Evolutionary conservation across 2,797 vertebrate genomes (phyloP), one percentile per base, ranked within the genome.

Genomic region (Mus caroli): DNA sequence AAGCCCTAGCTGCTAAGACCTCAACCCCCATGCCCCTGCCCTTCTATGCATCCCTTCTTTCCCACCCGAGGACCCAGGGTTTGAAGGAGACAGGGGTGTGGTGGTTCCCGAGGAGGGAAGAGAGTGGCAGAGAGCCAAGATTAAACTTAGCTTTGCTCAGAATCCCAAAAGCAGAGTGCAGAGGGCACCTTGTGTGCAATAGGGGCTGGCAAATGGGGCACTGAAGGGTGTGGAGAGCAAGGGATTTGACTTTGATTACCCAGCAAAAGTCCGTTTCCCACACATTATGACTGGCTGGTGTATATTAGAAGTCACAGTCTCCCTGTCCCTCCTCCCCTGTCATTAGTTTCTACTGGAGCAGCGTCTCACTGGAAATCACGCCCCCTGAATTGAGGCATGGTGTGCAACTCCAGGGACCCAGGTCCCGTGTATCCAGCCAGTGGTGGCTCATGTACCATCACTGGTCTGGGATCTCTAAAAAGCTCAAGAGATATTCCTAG

Each of bases 201-300:
- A 71, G 89, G 46, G 52, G 50, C 14, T 88, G 60, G 26, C n/a
- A n/a, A 40, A 6, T 31, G 6, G 83, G 86, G 0, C 9, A 56
- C 75, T 60, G 64, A 8, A 3, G 12, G 73, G 73, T 82, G 37
- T 31, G 78, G 50, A 95, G 54, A 95, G 50, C 58, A 78, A 92
- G 43, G 75, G 50, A 82, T 94, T 94, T 94, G 97, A 83, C 77
- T 96, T 95, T 95, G 94, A 97, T 96, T 93, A 85, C 73, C 95
- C 69, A 86, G 96, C 88, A 96, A 95, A 97, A 96, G 92, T 93
- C 88, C 93, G 97, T 97, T 97, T 97, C 94, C 96, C 91, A 88
- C 80, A 88, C 75, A 58, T 94, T 90, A 93, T 96, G 85, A 94
- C 82, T 90, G 92, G 93, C 84, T 96, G 94, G 91, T 94, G 71